Evolutionary conservation across 1,140 invertebrate genomes (phyloP), one percentile per base, ranked within the genome.

Genomic region (Trachymyrmex cornetzi): DNA sequence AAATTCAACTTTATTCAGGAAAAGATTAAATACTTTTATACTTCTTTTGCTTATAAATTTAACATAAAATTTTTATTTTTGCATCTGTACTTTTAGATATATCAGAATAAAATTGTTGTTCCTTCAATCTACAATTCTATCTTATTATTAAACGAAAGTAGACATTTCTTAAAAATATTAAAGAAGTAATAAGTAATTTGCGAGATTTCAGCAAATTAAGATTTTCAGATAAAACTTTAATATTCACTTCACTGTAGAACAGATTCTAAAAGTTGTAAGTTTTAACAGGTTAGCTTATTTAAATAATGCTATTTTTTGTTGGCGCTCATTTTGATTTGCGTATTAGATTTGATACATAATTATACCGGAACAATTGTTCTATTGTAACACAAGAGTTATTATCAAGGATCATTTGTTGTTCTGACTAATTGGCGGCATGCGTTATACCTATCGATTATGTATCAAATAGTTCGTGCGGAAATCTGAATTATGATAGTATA

Each of bases 401-500:
- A 34, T 50, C 24, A 14, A 66, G n/a, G 44, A 22, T 48, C 75
- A 64, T 79, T 64, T 48, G 38, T 59, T 50, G 48, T 77, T 64
- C 75, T 48, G 57, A 77, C 38, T 79, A 79, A 79, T 79, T 63
- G 19, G 19, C 12, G 38, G 6, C 19, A 64, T 79, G 61, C 27
- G 14, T 79, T 53, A 55, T 22, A 48, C 6, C 19, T 66, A 30
- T 64, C 38, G 59, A 64, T 79, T 63, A 63, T 77, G 22, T 48
- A 63, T 79, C 38, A 19, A 64, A 67, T 16, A 14, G 14, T 53
- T 53, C 3, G 12, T 53, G 14, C 7, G 27, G 16, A 19, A 27
- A 66, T 19, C 0, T 80, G 14, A 80, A 3, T 67, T 50, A 67
- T 34, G 61, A 16, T 11, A 55, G 24, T 30, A 34, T 19, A 2